These are phyloP conservation scores for Coracias cyanogaster DNA, from an alignment of 2,797 vertebrate species.

Conservation along the genomic window DNA sequence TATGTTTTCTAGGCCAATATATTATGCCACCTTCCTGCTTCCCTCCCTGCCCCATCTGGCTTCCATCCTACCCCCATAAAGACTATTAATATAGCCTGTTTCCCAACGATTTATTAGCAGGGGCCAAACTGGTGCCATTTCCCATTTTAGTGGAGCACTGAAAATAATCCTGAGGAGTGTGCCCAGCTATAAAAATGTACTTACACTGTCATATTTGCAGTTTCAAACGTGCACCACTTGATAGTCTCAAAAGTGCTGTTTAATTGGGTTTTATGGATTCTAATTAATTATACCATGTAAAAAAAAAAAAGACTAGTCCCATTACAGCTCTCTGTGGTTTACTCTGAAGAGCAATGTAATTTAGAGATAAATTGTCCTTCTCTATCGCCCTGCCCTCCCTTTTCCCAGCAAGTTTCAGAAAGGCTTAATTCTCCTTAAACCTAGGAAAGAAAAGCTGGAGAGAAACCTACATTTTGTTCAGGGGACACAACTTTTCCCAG, in stretches of 20 bases:
- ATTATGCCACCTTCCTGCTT: slow-evolving; percentile 44
- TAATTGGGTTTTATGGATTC: slow-evolving; percentile 77
- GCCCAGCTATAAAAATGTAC: slow-evolving; percentile 75
- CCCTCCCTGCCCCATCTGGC: slow-evolving; percentile 51
- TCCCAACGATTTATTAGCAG: slow-evolving; percentile 67
- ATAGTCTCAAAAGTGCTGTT: slow-evolving; percentile 78
- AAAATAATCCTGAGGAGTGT: slow-evolving; percentile 71
- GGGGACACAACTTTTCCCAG: not conserved
- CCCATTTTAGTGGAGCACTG: slow-evolving; percentile 68
- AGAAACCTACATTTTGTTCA: not conserved
- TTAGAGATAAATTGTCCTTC: slow-evolving; percentile 62
- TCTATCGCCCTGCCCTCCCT: not conserved
- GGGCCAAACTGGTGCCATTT: slow-evolving; percentile 71
- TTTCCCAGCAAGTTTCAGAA: not conserved
- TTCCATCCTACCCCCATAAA: slow-evolving; percentile 68
- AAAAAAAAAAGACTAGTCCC: slow-evolving; percentile 71
- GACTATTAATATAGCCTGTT: slow-evolving; percentile 72
- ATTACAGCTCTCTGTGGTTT: slow-evolving; percentile 71
- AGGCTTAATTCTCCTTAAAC: slow-evolving; percentile 29
- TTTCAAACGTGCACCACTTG: slow-evolving; percentile 71
- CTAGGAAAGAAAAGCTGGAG: not conserved
- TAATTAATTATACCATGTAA: slow-evolving; percentile 74
- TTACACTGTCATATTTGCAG: slow-evolving; percentile 74
- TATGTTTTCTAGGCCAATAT: slow-evolving; percentile 54
- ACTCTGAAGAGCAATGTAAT: slow-evolving; percentile 69